Base-by-base conservation (phyloP, 2,113 vertebrate species). In the Madoqua kirkii region DNA sequence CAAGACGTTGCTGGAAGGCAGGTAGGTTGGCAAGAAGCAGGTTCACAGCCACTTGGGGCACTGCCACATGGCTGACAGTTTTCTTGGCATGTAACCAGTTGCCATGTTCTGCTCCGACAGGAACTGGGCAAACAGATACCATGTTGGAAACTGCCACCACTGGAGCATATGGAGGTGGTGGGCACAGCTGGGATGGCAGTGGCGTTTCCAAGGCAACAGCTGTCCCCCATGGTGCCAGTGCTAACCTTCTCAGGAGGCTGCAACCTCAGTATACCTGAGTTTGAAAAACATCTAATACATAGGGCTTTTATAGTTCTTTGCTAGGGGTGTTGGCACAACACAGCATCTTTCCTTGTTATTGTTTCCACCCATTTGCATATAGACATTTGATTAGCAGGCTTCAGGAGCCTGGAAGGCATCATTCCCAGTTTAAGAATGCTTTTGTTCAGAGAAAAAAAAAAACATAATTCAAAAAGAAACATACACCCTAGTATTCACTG, bases 361-460 rank as follows among this genome's bases (percentile, higher is more conserved):
- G 62, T 95, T 96, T 64, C 87, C 52, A 31, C 19, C 43, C 54
- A 43, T 71, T 50, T 78, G 76, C 29, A 31, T 50, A 23, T 55
- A 96, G 97, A 97, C 96, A 97, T 92, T 93, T 97, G 94, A 95
- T 98, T 94, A 98, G 62, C 43, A 92, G n/a, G 96, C 96, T 98
- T 94, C 52, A 7, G 76, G 96, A 91, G 96, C 57, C 57, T 50
- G 9, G 45, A 52, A 92, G 89, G 81, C 84, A 64, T n/a, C 89
- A 55, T 48, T 84, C 23, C 67, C n/a, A 43, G 60, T 76, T 43
- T 76, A 76, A 76, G 40, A 43, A 43, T 43, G 27, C 13, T 0
- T 76, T 21, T 76, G 71, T 43, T 27, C 71, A 76, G 71, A 76
- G 40, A 76, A 76, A n/a, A n/a, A n/a, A n/a, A n/a, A n/a, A n/a